Conservation (phyloP, 2,113 vertebrate genomes). For the Cebidichthys violaceus region DNA sequence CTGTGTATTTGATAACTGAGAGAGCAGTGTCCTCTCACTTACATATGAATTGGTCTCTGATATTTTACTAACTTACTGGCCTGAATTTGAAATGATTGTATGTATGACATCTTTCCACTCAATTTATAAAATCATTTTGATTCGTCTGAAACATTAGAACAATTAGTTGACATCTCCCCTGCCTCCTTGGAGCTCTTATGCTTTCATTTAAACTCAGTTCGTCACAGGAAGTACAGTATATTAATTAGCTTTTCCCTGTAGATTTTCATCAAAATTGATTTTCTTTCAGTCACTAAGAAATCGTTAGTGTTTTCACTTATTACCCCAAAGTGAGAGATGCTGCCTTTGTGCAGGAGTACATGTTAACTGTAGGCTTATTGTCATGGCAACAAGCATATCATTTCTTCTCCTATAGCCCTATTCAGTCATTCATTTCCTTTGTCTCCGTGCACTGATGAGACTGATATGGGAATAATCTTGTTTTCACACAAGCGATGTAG, state of each 20-base stretch:
- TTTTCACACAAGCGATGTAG: slow-evolving; percentile 39
- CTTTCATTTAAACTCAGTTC: slow-evolving; percentile 19
- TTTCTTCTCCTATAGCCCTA: slow-evolving; percentile 38
- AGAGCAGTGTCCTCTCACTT: neutral
- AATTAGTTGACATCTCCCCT: neutral
- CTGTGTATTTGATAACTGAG: neutral
- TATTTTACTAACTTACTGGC: neutral
- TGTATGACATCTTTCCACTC: neutral
- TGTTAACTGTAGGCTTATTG: slow-evolving; percentile 66
- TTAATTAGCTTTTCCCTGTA: slow-evolving; percentile 20
- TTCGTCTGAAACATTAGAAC: neutral
- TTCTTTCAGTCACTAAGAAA: slow-evolving; percentile 15
- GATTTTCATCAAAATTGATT: slow-evolving; percentile 6
- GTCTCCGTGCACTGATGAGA: slow-evolving; percentile 50
- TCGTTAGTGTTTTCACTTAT: slow-evolving; percentile 51
- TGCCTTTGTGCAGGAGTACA: slow-evolving; percentile 40
- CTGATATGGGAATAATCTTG: slow-evolving; percentile 51
- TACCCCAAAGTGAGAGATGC: slow-evolving; percentile 39
- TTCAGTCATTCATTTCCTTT: slow-evolving; percentile 58
- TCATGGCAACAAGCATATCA: slow-evolving; percentile 74
- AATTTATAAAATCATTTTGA: slow-evolving; percentile 12
- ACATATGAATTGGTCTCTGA: neutral
- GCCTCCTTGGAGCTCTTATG: neutral
- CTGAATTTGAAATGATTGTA: neutral
- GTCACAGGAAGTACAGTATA: slow-evolving; percentile 7